Percentiles rank a stretch among this genome's conserved stretches.
These are phyloP conservation scores for Chlorops oryzae DNA, from an alignment of 1,140 invertebrate species.

Conservation along the genomic window DNA sequence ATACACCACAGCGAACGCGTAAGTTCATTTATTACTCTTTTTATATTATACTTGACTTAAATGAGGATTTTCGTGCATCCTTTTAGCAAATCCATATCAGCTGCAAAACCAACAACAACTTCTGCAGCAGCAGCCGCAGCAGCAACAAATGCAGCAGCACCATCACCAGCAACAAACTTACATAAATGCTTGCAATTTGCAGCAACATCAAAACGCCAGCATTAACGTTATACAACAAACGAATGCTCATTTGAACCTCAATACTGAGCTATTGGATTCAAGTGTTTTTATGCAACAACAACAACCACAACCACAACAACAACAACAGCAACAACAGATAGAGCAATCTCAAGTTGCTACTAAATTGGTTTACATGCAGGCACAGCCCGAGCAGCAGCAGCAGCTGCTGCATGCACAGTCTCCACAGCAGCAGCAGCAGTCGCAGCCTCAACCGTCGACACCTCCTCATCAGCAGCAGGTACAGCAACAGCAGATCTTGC, in stretches of 20 bases:
- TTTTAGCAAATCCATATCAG: conserved; percentile 14
- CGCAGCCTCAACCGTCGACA: neutral
- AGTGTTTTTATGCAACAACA: neutral
- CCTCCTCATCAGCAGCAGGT: neutral
- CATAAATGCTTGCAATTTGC: no score
- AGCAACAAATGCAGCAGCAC: neutral
- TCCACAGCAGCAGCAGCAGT: neutral
- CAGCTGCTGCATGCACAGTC: neutral
- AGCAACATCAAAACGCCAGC: no score
- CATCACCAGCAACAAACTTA: neutral
- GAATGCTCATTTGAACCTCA: no score
- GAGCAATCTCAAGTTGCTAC: neutral
- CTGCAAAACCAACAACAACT: conserved; percentile 11
- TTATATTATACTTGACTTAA: neutral
- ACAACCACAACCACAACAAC: neutral
- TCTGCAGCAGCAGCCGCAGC: conserved; percentile 4
- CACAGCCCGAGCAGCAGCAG: neutral
- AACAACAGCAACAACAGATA: neutral
- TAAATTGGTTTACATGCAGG: conserved; percentile 1
- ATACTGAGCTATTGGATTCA: neutral
- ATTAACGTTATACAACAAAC: no score
- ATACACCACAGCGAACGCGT: conserved; percentile 28
- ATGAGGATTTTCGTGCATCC: neutral
- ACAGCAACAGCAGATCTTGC: neutral
- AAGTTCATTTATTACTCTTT: conserved; percentile 6